Percentiles rank a stretch among this genome's conserved stretches.
These are phyloP conservation scores for Antennarius maculatus DNA, from an alignment of 2,797 vertebrate species.

Conservation along the genomic window DNA sequence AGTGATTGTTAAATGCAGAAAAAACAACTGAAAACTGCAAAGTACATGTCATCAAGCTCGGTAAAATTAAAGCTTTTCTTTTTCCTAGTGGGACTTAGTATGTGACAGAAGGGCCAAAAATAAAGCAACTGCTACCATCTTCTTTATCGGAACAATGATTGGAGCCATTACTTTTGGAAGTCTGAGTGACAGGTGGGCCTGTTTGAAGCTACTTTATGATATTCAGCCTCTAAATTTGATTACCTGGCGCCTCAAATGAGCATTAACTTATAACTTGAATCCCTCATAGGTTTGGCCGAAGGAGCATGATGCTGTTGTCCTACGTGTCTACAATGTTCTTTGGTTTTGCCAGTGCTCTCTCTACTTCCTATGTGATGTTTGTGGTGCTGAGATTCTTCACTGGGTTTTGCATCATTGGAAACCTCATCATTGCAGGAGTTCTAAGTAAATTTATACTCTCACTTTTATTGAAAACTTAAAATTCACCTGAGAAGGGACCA, in stretches of 20 bases:
- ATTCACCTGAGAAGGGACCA: not conserved
- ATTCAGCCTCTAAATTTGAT: not conserved
- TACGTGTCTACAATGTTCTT: conserved; percentile 69
- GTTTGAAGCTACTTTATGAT: not conserved
- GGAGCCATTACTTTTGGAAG: conserved; percentile 77
- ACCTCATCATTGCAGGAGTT: conserved; percentile 73
- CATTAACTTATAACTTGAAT: not conserved
- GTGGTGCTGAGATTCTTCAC: conserved; percentile 77
- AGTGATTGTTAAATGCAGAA: no score
- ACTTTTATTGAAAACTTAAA: not conserved
- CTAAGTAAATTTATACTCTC: conserved; percentile 65
- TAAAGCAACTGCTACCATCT: conserved; percentile 78
- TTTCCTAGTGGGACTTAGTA: conserved; percentile 79
- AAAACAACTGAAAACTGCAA: no score
- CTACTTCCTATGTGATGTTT: conserved; percentile 76
- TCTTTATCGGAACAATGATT: conserved; percentile 83
- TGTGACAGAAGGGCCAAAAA: conserved; percentile 76
- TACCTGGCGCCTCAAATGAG: not conserved
- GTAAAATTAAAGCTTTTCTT: no score
- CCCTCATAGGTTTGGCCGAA: conserved; percentile 74
- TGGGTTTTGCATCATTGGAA: conserved; percentile 78
- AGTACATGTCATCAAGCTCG: no score
- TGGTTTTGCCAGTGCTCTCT: conserved; percentile 75
- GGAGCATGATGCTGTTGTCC: conserved; percentile 74
- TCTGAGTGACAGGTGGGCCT: conserved; percentile 77